Evolutionary conservation across 2,797 vertebrate genomes (phyloP).

Genomic region (Heterohyrax brucei): DNA sequence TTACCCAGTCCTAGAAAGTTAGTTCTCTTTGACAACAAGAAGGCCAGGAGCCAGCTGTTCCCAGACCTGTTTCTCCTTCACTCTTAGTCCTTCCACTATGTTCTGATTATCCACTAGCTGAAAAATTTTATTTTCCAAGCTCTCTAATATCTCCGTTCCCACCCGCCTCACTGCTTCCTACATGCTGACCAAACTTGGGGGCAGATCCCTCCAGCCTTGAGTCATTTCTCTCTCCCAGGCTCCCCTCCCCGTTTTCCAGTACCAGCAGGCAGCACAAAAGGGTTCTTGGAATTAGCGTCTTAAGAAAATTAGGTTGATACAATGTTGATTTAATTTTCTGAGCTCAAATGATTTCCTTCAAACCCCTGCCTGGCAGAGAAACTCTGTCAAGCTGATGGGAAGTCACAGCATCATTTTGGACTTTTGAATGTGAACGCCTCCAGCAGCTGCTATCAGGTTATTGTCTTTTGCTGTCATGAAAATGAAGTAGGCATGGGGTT

Average conservation of each 20-base stretch:
- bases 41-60: slow-evolving; percentile 28
- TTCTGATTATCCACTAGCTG: not conserved
- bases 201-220: not conserved
- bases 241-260: slow-evolving; percentile 28
- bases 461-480: slow-evolving; percentile 79
- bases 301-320: slow-evolving; percentile 83
- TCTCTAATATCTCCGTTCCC: slow-evolving; percentile 58
- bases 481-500: slow-evolving; percentile 69
- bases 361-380: slow-evolving; percentile 74
- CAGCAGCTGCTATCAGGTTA: slow-evolving; percentile 75
- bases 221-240: slow-evolving; percentile 21
- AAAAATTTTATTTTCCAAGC: slow-evolving; percentile 58
- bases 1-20: slow-evolving; percentile 64
- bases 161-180: not conserved
- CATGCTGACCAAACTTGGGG: not conserved
- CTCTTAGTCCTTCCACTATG: not conserved
- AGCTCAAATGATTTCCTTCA: slow-evolving; percentile 75
- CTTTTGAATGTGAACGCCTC: slow-evolving; percentile 63
- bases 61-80: slow-evolving; percentile 29
- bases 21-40: slow-evolving; percentile 57
- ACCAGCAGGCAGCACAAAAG: slow-evolving; percentile 70
- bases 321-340: slow-evolving; percentile 84
- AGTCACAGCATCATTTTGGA: slow-evolving; percentile 68
- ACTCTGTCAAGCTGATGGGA: slow-evolving; percentile 77
- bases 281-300: slow-evolving; percentile 80